phyloP scores from a whole-genome alignment of 2,888 invertebrate genomes.

The Agrochola litura region DNA sequence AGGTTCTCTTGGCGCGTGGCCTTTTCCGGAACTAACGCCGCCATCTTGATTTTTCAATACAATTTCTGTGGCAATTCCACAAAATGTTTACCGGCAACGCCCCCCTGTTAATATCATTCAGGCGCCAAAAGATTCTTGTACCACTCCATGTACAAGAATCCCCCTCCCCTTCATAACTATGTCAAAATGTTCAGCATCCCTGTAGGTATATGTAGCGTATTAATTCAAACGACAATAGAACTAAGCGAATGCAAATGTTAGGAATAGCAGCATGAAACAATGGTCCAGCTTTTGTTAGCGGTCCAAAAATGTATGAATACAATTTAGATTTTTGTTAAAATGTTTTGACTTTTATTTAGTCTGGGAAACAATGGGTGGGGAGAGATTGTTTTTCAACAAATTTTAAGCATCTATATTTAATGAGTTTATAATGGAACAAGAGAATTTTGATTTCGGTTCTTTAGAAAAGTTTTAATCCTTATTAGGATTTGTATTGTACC shows the following conservation, averaged over 20 bases:
- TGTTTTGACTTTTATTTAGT: conserved; percentile 15
- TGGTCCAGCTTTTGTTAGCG: conserved; percentile 28
- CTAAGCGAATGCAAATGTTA: conserved; percentile 51
- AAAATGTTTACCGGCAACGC: no score
- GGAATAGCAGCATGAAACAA: conserved; percentile 29
- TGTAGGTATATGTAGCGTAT: conserved; percentile 16
- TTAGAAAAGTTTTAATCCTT: conserved; percentile 22
- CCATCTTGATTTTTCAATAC: no score
- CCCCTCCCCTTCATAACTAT: background rate
- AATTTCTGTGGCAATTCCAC: no score
- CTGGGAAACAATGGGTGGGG: conserved; percentile 8
- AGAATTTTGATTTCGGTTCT: conserved; percentile 6
- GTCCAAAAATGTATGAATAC: conserved; percentile 28
- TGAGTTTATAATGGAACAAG: conserved; percentile 38
- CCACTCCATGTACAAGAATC: no score
- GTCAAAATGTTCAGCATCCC: conserved; percentile 8
- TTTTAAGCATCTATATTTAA: conserved; percentile 42
- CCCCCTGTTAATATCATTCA: no score
- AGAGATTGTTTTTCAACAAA: conserved; percentile 13
- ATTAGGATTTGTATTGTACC: background rate
- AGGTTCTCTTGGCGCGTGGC: no score
- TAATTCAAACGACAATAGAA: conserved; percentile 44
- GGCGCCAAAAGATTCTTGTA: no score
- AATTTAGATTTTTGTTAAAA: conserved; percentile 26
- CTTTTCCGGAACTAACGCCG: no score